Evolutionary conservation across 2,113 vertebrate species (phyloP).

Genomic region (Macquaria australasica): DNA sequence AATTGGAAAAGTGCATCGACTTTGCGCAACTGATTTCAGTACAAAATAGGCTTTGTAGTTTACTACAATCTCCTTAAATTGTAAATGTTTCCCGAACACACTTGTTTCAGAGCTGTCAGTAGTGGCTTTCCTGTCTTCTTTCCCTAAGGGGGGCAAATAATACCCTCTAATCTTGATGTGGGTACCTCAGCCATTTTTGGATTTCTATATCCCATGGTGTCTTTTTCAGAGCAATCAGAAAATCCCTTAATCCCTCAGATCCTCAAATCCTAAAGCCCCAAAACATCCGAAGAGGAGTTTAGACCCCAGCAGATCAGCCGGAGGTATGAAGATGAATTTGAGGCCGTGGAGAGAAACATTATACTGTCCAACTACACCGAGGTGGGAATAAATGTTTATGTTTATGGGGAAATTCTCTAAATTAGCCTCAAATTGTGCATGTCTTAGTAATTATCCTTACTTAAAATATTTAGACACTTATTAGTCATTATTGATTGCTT

Average conservation of each 20-base stretch:
- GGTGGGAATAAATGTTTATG: slow-evolving; percentile 1
- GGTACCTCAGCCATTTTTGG: slow-evolving; percentile 76
- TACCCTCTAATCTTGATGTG: slow-evolving; percentile 78
- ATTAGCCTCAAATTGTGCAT: not conserved
- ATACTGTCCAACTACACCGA: slow-evolving; percentile 7
- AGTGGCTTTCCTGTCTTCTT: slow-evolving; percentile 38
- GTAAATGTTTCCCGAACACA: slow-evolving; percentile 48
- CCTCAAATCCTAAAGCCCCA: slow-evolving; percentile 69
- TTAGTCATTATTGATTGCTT: slow-evolving; percentile 27
- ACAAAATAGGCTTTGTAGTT: slow-evolving; percentile 8
- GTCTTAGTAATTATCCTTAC: not conserved
- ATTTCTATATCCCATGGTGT: slow-evolving; percentile 72
- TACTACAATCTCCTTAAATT: slow-evolving; percentile 33
- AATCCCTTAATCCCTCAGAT: slow-evolving; percentile 81
- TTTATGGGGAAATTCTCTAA: not conserved
- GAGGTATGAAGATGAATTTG: slow-evolving; percentile 56
- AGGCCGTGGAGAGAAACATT: slow-evolving; percentile 18
- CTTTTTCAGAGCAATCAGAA: slow-evolving; percentile 75
- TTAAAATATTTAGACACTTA: slow-evolving; percentile 5
- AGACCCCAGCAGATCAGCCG: slow-evolving; percentile 53
- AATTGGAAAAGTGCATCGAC: slow-evolving; percentile 17
- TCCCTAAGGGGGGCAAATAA: slow-evolving; percentile 54
- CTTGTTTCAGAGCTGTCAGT: slow-evolving; percentile 53
- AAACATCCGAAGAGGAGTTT: slow-evolving; percentile 63
- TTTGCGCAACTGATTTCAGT: slow-evolving; percentile 7